phyloP scores from a whole-genome alignment of 1,140 invertebrate species.

The Gyrodactylus bullatarudis region DNA sequence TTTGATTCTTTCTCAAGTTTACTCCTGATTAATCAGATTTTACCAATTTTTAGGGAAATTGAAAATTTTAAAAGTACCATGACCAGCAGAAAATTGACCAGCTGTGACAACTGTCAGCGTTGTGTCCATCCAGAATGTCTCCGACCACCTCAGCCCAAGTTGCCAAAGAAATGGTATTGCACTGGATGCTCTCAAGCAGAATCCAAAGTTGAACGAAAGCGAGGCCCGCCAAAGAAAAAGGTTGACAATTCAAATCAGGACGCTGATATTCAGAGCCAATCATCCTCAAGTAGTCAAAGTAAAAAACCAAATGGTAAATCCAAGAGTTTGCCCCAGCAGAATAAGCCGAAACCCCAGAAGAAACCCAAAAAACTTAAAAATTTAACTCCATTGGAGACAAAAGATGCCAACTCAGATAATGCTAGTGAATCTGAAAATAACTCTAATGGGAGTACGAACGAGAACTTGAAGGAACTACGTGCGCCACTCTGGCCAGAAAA shows the following conservation, averaged over 20 bases:
- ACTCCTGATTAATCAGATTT: too few relatives aligned
- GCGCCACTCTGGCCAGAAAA: neutral
- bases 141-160: neutral
- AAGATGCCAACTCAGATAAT: neutral
- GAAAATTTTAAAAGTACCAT: neutral
- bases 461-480: neutral
- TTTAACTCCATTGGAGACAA: neutral
- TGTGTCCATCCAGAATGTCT: slow-evolving; percentile 8
- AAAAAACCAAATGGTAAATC: too few relatives aligned
- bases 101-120: slow-evolving; percentile 7
- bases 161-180: neutral
- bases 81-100: slow-evolving; percentile 5
- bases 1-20: too few relatives aligned
- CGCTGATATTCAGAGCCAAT: neutral
- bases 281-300: neutral
- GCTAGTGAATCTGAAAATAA: neutral
- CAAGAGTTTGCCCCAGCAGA: neutral
- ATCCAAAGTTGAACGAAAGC: neutral
- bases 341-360: neutral
- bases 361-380: neutral
- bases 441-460: neutral
- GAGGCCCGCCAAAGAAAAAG: neutral
- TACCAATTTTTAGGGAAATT: neutral
- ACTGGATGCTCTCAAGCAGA: slow-evolving; percentile 1
- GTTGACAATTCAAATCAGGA: neutral